These are phyloP conservation scores for Ceratothoa steindachneri DNA, from an alignment of 2,888 invertebrate genomes.

Conservation along the genomic window DNA sequence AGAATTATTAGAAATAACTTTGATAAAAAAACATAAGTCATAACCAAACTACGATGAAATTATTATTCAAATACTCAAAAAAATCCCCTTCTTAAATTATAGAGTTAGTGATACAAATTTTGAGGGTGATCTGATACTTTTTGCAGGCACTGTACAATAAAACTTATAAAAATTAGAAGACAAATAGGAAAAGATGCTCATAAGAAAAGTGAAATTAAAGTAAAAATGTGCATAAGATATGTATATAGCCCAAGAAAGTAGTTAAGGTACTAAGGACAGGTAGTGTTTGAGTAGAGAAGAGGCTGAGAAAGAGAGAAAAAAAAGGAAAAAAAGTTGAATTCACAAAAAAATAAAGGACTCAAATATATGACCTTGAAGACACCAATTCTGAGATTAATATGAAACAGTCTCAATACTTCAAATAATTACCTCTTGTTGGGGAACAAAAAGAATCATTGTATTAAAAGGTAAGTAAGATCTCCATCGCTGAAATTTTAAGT, in stretches of 20 bases:
- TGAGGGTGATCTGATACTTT: too few relatives aligned
- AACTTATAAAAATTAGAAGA: too few relatives aligned
- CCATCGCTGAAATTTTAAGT: background rate
- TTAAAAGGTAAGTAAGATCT: conserved; percentile 64
- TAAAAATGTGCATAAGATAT: too few relatives aligned
- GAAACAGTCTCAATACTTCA: background rate
- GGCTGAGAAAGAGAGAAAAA: background rate
- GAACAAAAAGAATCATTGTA: conserved; percentile 93
- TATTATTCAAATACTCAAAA: too few relatives aligned
- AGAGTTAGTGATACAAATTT: too few relatives aligned
- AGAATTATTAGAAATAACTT: too few relatives aligned
- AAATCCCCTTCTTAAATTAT: too few relatives aligned
- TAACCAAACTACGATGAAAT: too few relatives aligned
- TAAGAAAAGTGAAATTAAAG: background rate
- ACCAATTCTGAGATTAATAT: background rate
- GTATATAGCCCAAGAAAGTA: too few relatives aligned
- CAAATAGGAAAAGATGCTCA: background rate
- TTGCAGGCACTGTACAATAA: too few relatives aligned
- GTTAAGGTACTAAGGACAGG: too few relatives aligned
- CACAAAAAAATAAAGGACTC: background rate
- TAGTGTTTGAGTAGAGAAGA: background rate
- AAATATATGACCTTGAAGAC: background rate
- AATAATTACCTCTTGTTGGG: conserved; percentile 85
- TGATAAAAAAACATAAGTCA: too few relatives aligned
- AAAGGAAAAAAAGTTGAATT: background rate